Evolutionary conservation across 2,797 vertebrate species (phyloP).

Genomic region (Paedocypris micromegethes): DNA sequence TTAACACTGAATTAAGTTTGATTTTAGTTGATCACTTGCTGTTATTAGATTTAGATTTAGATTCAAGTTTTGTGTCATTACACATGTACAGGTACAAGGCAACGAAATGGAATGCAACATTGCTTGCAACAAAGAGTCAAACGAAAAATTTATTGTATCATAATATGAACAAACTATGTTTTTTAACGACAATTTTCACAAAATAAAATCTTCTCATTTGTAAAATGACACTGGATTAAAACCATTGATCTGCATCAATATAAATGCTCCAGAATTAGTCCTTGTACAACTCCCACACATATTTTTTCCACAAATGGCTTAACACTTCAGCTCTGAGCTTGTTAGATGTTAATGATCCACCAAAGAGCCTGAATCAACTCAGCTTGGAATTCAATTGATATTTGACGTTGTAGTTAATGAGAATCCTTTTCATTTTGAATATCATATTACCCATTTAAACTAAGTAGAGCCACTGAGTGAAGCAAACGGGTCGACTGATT

Average conservation of each 20-base stretch:
- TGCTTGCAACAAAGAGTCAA: no score
- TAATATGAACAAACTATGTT: no score
- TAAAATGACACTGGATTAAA: background rate
- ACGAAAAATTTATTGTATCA: no score
- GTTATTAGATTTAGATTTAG: no score
- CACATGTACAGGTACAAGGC: no score
- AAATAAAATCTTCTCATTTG: no score
- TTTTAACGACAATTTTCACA: no score
- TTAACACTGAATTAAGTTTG: no score
- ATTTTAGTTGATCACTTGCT: no score
- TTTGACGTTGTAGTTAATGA: constrained; percentile 50
- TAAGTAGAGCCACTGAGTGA: constrained; percentile 30
- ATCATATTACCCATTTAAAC: constrained; percentile 52
- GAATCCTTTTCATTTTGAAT: constrained; percentile 52
- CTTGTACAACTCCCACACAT: background rate
- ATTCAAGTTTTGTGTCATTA: no score
- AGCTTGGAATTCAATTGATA: constrained; percentile 46
- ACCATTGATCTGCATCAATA: background rate
- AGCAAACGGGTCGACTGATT: constrained; percentile 48
- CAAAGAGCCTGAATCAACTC: constrained; percentile 18
- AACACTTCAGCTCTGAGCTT: background rate
- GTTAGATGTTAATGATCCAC: constrained; percentile 4
- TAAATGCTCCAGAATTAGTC: background rate
- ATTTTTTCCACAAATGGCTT: no score
- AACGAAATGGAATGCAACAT: no score